Evolutionary conservation across 2,888 invertebrate genomes (phyloP), one percentile per base, ranked within the genome.

Genomic region (Drosophila eohydei): DNA sequence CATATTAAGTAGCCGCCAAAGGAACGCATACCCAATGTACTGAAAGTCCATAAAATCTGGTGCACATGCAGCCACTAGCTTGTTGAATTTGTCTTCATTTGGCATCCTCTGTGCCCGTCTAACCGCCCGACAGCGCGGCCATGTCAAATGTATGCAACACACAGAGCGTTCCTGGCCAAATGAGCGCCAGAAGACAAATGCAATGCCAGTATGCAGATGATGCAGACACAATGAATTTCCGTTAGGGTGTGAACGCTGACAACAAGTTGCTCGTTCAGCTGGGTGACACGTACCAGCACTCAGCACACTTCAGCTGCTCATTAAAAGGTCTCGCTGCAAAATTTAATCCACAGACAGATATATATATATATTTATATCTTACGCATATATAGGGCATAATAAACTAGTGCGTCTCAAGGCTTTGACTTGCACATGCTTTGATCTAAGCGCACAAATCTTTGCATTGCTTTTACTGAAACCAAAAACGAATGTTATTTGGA

Each of bases 111-210:
- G 14, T 40, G 38, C 11, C 34, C 34, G 38, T n/a, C 4, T 6
- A 21, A 8, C 54, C 51, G 26, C 32, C 28, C 2, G 9, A 16
- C 52, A 21, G 4, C 9, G 66, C 28, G 59, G 36, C 61, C 69
- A 63, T 73, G 67, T 74, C 56, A 59, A 83, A 80, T 70, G 71
- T 87, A 78, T 89, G 78, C 84, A 87, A 74, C 84, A 86, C 74
- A 77, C 5, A 30, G 41, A 9, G 16, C 63, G 60, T 41, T 60
- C 67, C 69, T 73, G 68, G 78, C 71, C 68, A 83, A 83, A 83
- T 83, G 87, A 83, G 71, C 41, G 59, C 46, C 43, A 34, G 72
- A 21, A 61, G 57, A 71, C 52, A 80, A 81, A 69, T 76, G 89
- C 80, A 71, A 30, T 69, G 71, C 59, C 55, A 67, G 44, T 9